Evolutionary conservation across 2,888 invertebrate species (phyloP), one percentile per base, ranked within the genome.

Genomic region (Imbricaverruca yamaguchii): DNA sequence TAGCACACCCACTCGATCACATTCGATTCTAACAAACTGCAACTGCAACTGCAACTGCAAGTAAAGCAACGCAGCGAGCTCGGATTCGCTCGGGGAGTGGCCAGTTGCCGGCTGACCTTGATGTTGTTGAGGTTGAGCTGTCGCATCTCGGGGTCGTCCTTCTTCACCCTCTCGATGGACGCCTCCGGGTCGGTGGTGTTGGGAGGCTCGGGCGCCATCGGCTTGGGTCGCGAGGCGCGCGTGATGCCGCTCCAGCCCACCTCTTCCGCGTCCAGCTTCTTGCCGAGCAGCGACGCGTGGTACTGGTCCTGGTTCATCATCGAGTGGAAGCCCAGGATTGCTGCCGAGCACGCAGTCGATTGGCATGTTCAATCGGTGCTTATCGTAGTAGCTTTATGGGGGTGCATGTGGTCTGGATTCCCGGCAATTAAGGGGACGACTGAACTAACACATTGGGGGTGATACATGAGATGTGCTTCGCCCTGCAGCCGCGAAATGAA

Each of bases 261-360:
- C 80, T 95, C 95, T 83, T 94, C 91, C 13, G 53, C n/a, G 0
- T 83, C 84, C 69, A 80, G 81, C 55, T 82, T 83, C 80, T 96
- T 96, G 89, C 96, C 96, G 84, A 95, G 89, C 83, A 96, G 90
- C 74, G 98, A 98, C 83, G 97, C 97, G 89, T 98, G 97, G 89
- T 97, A 99, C 89, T 99, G 99, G 87, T 98, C 97, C 90, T 99
- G 99, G 88, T 98, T 99, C 93, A 99, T 95, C 96, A 99, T 98
- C 84, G 98, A 98, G 90, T 99, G 98, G 91, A 99, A 97, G 86
- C 98, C 99, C 87, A 98, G 91, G 88, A 98, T 97, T 88, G 97
- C 98, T 95, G 99, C 98, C 11, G 11, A 59, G 18, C 15, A 55
- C 21, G 78, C 78, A 39, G 9, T 11, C 55, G 39, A 10, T 12